These are phyloP conservation scores for Zeus faber DNA, from an alignment of 2,113 vertebrate species.

Conservation along the genomic window DNA sequence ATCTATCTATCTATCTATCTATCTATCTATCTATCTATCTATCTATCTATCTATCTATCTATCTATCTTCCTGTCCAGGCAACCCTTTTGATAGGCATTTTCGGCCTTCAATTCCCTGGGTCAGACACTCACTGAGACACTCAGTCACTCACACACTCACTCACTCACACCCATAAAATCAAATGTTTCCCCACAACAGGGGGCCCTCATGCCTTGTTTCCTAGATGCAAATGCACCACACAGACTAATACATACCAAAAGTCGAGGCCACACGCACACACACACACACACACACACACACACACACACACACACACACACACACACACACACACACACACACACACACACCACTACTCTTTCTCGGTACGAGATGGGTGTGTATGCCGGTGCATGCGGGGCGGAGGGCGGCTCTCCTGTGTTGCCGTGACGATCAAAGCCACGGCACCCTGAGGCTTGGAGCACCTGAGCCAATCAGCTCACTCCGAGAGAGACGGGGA, in stretches of 20 bases:
- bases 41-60: constrained; percentile 1
- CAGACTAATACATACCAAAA: too few relatives aligned
- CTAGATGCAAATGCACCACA: too few relatives aligned
- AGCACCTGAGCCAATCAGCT: constrained; percentile 15
- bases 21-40: not conserved
- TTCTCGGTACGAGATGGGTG: constrained; percentile 18
- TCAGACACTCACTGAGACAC: too few relatives aligned
- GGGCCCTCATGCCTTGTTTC: too few relatives aligned
- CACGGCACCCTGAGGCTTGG: constrained; percentile 7
- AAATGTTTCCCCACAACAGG: too few relatives aligned
- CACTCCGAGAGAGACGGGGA: constrained; percentile 7
- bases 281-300: too few relatives aligned
- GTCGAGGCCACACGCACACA: too few relatives aligned
- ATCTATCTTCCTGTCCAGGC: not conserved
- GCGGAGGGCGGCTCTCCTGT: constrained; percentile 39
- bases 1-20: not conserved
- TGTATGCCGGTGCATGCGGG: constrained; percentile 28
- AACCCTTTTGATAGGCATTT: too few relatives aligned
- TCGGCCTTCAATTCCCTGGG: too few relatives aligned
- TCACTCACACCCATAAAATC: too few relatives aligned
- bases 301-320: too few relatives aligned
- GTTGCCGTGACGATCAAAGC: constrained; percentile 48
- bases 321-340: not conserved
- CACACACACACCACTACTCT: constrained; percentile 1
- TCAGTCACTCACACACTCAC: too few relatives aligned